These are phyloP conservation scores for Apodemus agrarius DNA, from an alignment of 2,797 vertebrate genomes.

Conservation along the genomic window DNA sequence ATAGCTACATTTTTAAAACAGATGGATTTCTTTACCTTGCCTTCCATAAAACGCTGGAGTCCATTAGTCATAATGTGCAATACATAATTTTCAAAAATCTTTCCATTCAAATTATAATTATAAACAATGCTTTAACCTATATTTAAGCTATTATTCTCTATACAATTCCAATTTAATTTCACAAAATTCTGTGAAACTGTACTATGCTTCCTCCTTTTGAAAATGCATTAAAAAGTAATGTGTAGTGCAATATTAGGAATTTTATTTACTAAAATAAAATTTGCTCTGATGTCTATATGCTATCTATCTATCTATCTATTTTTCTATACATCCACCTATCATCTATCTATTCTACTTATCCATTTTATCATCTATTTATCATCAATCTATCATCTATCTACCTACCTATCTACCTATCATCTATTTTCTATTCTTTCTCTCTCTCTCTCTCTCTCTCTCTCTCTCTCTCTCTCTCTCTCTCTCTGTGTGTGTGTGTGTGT, in stretches of 20 bases:
- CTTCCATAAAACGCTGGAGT: not conserved
- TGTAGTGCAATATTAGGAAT: not conserved
- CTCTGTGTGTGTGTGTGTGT: no score
- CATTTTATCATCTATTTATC: not conserved
- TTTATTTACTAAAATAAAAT: no score
- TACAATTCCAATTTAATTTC: not conserved
- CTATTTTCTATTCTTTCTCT: no score
- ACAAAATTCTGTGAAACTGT: not conserved
- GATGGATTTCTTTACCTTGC: not conserved
- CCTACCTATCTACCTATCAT: no score
- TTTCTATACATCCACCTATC: not conserved
- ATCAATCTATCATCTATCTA: not conserved
- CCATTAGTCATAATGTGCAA: not conserved
- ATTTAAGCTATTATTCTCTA: not conserved
- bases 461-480: not conserved
- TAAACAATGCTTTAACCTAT: not conserved
- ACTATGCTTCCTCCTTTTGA: not conserved
- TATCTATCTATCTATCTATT: not conserved
- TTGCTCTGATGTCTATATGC: not conserved
- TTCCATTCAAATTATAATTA: not conserved
- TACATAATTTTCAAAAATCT: not conserved
- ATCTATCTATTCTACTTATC: not conserved
- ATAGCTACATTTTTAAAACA: not conserved
- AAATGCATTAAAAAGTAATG: not conserved
- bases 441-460: no score